These are phyloP conservation scores for Lysandra bellargus DNA, from an alignment of 2,888 invertebrate species.

Conservation along the genomic window DNA sequence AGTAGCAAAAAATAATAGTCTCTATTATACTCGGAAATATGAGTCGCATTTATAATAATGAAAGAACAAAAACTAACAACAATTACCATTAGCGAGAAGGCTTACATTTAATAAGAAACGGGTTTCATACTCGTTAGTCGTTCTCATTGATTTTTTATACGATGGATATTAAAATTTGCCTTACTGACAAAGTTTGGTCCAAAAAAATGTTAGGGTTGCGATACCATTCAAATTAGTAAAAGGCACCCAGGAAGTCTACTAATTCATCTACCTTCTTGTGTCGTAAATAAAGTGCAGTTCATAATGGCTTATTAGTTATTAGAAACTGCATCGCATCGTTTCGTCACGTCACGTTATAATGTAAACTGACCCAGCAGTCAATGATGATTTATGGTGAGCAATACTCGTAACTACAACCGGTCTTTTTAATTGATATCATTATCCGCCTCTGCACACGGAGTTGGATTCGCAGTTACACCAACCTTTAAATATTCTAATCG, in stretches of 20 bases:
- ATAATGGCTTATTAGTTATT: too few species aligned
- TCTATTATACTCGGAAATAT: not conserved
- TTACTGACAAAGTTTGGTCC: not conserved
- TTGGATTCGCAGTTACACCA: not conserved
- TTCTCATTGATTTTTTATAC: not conserved
- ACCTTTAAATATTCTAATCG: not conserved
- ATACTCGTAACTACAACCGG: not conserved
- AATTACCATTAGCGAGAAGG: not conserved
- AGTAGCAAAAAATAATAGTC: not conserved
- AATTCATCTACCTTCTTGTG: too few species aligned
- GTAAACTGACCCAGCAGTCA: not conserved
- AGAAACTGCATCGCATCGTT: too few species aligned
- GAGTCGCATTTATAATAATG: not conserved
- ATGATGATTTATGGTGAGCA: not conserved
- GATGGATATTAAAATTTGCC: not conserved
- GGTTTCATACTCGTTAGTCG: not conserved
- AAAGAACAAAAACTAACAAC: not conserved
- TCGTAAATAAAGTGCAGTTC: too few species aligned
- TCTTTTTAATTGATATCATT: not conserved
- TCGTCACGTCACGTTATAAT: not conserved
- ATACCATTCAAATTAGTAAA: too few species aligned
- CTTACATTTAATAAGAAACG: conserved; percentile 8
- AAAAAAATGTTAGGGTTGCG: too few species aligned
- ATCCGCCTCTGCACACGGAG: not conserved
- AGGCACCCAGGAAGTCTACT: too few species aligned